Conservation (phyloP, 2,888 invertebrate species). For the Rhopalosiphum nymphaeae region DNA sequence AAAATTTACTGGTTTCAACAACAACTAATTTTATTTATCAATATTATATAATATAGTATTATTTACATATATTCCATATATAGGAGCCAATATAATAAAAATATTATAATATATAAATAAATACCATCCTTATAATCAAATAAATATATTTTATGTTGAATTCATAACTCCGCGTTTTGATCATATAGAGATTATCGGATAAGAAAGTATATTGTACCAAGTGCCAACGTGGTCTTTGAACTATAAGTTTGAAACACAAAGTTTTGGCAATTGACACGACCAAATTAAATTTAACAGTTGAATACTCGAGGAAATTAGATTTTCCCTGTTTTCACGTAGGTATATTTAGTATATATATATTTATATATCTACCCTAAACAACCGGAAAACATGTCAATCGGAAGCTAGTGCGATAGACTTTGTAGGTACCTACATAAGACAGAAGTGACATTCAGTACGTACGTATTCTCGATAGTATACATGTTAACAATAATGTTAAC, state of each 20-base stretch:
- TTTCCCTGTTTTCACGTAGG: background rate
- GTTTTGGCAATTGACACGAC: slow-evolving; percentile 5
- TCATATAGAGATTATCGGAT: background rate
- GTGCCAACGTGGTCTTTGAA: background rate
- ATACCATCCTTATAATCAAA: background rate
- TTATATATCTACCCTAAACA: background rate
- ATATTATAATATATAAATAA: background rate
- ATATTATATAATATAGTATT: background rate
- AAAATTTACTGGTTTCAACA: too few species aligned
- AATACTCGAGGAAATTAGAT: slow-evolving; percentile 44
- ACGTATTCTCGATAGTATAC: background rate
- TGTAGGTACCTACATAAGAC: background rate
- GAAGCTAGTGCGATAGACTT: background rate
- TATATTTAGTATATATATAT: background rate
- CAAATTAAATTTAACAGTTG: slow-evolving; percentile 47
- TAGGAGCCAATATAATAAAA: background rate
- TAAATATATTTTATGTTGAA: background rate
- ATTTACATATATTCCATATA: background rate
- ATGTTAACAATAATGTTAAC: background rate
- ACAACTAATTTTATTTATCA: too few species aligned
- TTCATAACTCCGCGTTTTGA: background rate
- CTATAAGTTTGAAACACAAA: background rate
- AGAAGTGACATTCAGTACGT: slow-evolving; percentile 1
- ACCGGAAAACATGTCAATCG: slow-evolving; percentile 50
- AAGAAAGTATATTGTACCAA: background rate